phyloP scores from a whole-genome alignment of 2,113 vertebrate species.

The Macrotis lagotis region DNA sequence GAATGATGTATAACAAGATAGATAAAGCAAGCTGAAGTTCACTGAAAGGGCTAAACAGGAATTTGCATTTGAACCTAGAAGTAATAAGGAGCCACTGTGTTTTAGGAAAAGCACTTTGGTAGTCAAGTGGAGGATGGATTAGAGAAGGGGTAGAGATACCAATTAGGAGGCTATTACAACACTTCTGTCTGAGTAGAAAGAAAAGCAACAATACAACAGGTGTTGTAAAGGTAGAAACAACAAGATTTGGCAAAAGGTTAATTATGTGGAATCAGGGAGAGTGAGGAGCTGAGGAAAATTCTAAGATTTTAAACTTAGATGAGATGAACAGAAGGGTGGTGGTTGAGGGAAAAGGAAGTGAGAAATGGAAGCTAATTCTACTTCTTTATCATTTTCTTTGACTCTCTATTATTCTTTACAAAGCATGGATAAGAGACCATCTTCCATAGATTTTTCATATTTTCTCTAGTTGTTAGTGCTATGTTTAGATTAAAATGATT shows the following conservation, averaged over 20 bases:
- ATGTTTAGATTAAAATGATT: too few relatives aligned
- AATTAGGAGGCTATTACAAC: background rate
- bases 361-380: too few relatives aligned
- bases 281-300: background rate
- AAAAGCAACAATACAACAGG: background rate
- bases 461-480: too few relatives aligned
- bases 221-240: background rate
- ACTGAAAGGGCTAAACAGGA: background rate
- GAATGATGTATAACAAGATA: background rate
- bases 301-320: background rate
- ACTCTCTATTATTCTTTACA: too few relatives aligned
- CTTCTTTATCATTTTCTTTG: too few relatives aligned
- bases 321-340: background rate
- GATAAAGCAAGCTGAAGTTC: background rate
- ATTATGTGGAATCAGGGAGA: background rate
- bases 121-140: background rate
- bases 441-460: too few relatives aligned
- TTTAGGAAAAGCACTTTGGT: background rate
- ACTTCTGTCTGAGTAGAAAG: background rate
- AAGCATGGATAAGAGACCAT: too few relatives aligned
- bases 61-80: background rate
- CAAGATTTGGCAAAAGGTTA: background rate
- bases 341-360: background rate
- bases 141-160: background rate
- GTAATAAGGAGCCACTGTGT: background rate